A percentile compares a stretch with the other conserved stretches of the same genome.
These are phyloP conservation scores for Stomatorhinus ivindoensis DNA, from an alignment of 2,113 vertebrate genomes.

Conservation along the genomic window DNA sequence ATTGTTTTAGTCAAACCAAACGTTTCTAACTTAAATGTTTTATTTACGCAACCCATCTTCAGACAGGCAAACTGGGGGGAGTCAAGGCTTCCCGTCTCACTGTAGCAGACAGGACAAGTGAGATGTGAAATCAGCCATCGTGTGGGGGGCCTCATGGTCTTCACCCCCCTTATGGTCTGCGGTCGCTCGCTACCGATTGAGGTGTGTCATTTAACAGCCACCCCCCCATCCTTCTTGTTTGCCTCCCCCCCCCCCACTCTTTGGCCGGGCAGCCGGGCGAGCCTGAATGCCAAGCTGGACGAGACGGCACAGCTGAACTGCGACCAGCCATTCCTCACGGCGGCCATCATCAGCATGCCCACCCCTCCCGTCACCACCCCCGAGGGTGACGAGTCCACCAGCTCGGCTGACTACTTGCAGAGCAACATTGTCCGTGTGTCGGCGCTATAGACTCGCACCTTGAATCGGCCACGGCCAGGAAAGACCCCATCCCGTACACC, in stretches of 20 bases:
- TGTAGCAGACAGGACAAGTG: neutral
- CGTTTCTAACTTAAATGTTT: neutral
- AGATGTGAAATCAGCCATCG: neutral
- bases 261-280: conserved; percentile 71
- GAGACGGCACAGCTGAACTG: conserved; percentile 87
- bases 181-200: neutral
- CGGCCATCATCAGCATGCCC: conserved; percentile 83
- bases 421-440: conserved; percentile 86
- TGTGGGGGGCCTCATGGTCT: neutral
- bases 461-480: neutral
- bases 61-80: neutral
- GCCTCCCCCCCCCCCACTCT: neutral
- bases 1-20: neutral
- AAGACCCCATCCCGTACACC: neutral
- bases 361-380: conserved; percentile 72
- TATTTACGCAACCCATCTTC: neutral
- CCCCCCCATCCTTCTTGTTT: neutral
- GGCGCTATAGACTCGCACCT: conserved; percentile 68
- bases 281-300: conserved; percentile 86
- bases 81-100: neutral
- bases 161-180: neutral
- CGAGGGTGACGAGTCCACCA: conserved; percentile 64
- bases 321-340: conserved; percentile 77
- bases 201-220: neutral
- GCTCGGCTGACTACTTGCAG: conserved; percentile 69